phyloP scores from a whole-genome alignment of 2,888 invertebrate species.

The Helicoverpa assulta region DNA sequence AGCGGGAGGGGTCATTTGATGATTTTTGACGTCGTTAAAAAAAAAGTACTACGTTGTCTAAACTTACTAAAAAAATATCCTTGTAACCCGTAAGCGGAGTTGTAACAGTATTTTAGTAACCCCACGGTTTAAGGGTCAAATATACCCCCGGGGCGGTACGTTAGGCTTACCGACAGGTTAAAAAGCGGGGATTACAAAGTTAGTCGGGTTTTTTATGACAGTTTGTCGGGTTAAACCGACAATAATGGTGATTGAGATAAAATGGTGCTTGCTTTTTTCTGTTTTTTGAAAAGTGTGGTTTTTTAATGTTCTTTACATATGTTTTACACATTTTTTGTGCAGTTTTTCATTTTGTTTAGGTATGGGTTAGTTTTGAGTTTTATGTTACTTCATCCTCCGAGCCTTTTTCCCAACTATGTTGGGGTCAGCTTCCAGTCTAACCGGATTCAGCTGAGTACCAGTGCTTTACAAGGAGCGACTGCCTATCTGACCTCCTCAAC shows the following conservation, averaged over 20 bases:
- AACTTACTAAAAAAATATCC: not conserved
- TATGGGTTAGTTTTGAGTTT: no score
- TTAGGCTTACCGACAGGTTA: conserved; percentile 53
- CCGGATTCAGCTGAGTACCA: no score
- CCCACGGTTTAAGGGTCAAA: conserved; percentile 57
- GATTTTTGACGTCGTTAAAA: no score
- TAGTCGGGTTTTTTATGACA: conserved; percentile 56
- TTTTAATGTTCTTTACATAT: conserved; percentile 12
- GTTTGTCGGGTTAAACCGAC: conserved; percentile 46
- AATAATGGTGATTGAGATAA: conserved; percentile 49
- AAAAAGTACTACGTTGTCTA: not conserved
- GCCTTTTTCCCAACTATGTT: no score
- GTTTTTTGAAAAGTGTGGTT: conserved; percentile 9
- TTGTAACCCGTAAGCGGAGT: conserved; percentile 19
- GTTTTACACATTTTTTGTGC: conserved; percentile 2
- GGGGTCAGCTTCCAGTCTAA: no score
- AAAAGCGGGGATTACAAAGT: conserved; percentile 51
- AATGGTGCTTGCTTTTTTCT: conserved; percentile 15
- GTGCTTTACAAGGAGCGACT: no score
- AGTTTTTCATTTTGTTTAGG: not conserved
- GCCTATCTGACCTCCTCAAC: no score
- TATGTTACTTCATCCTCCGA: no score
- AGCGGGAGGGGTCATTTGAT: no score
- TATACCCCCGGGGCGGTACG: conserved; percentile 47
- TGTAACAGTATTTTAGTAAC: conserved; percentile 40